Evolutionary conservation across 2,888 invertebrate genomes (phyloP), one percentile per base, ranked within the genome.

Genomic region (Trichogramma evanescens): DNA sequence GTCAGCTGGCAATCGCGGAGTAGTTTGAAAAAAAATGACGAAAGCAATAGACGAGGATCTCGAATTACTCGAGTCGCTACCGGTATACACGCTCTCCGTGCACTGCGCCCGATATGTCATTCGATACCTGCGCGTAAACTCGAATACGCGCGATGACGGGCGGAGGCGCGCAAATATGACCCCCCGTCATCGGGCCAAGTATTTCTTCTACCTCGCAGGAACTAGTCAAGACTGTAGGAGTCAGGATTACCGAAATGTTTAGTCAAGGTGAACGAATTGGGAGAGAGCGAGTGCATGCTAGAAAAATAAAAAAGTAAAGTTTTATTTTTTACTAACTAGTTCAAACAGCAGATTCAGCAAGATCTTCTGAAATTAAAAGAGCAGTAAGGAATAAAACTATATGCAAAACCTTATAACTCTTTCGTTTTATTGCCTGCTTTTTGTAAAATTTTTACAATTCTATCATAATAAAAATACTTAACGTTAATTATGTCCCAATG

Each of bases 41-140:
- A 3, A 8, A 6, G 7, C 41, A 10, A 4, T 9, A 43, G 41
- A 40, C 39, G 46, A 51, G 7, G 40, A 8, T 9, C 71, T 75
- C 70, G 65, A 64, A 62, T 75, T 75, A 63, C 73, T 68, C 63
- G 54, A 8, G 48, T 26, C 59, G 74, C 74, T 75, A 75, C 74
- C 65, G 74, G 72, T 74, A 74, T 75, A 74, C 73, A 74, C 73
- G 66, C 59, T 58, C 51, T 53, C 3, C 26, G 26, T 2, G 26
- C 26, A 26, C 26, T 26, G 26, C 26, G 26, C 26, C 26, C 26
- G 26, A 26, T 26, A 26, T 26, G 74, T 65, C 64, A 75, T 68
- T 69, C 67, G 73, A 75, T 75, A 71, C 66, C 67, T 66, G 57
- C 6, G 13, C 58, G 54, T 65, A 58, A 58, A 57, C 59, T 60